Conservation (phyloP, 2,888 invertebrate species). For the Asteroscopus sphinx region DNA sequence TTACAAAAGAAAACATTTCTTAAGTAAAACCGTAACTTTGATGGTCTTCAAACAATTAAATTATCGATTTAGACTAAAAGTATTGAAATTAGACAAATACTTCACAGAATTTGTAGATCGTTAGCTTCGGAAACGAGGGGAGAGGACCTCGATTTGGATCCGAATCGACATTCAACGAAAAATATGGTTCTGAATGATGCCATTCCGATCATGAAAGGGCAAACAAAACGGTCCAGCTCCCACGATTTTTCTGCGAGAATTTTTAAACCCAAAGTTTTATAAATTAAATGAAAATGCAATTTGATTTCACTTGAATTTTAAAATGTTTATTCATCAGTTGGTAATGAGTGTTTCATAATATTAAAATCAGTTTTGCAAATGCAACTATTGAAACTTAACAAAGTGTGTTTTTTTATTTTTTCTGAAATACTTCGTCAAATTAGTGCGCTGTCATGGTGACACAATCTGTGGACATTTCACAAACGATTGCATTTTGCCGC, state of each 20-base stretch:
- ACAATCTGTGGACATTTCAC: conserved; percentile 46
- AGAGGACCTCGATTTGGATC: conserved; percentile 32
- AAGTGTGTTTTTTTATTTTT: conserved; percentile 17
- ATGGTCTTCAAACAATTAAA: conserved; percentile 21
- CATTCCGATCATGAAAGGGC: conserved; percentile 46
- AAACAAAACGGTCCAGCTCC: conserved; percentile 27
- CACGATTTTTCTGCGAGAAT: conserved; percentile 10
- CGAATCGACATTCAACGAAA: conserved; percentile 43
- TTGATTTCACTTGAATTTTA: conserved; percentile 3
- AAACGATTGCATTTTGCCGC: conserved; percentile 35
- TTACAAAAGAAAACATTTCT: background rate
- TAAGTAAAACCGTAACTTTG: conserved; percentile 14
- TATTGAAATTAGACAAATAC: conserved; percentile 49
- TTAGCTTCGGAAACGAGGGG: conserved; percentile 28
- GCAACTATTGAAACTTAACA: background rate
- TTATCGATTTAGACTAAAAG: conserved; percentile 40
- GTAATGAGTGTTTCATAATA: background rate
- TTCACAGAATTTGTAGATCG: conserved; percentile 41
- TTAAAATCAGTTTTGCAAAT: background rate
- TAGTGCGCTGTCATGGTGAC: conserved; percentile 25
- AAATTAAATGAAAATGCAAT: conserved; percentile 4
- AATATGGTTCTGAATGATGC: conserved; percentile 39
- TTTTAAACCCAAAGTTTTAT: background rate
- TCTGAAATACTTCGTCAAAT: conserved; percentile 24
- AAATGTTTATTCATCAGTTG: conserved; percentile 1